A percentile compares a stretch with the other conserved stretches of the same genome.
These are phyloP conservation scores for Napeogenes inachia DNA, from an alignment of 2,888 invertebrate genomes.

Conservation along the genomic window DNA sequence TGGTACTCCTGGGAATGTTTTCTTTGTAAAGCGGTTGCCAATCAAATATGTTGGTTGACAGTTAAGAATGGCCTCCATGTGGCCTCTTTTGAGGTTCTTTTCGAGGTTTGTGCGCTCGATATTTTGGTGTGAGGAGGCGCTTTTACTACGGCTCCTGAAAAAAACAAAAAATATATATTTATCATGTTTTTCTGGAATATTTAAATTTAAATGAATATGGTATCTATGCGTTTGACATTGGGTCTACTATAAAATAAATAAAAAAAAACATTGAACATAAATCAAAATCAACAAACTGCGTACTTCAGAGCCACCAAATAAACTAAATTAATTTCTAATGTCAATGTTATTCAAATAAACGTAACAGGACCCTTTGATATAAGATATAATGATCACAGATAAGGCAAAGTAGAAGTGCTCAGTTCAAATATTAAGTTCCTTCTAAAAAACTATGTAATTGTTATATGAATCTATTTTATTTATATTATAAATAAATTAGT, in stretches of 20 bases:
- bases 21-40: conserved; percentile 54
- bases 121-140: conserved; percentile 33
- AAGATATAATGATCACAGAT: not conserved
- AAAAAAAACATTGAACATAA: not conserved
- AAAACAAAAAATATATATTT: conserved; percentile 9
- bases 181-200: no score
- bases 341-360: no score
- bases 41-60: conserved; percentile 50
- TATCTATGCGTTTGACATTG: no score
- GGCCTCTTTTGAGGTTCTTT: conserved; percentile 36
- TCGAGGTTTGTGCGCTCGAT: conserved; percentile 37
- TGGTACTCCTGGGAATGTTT: conserved; percentile 46
- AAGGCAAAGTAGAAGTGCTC: no score
- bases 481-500: no score
- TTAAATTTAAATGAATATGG: no score
- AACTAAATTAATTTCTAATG: not conserved
- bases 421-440: no score
- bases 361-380: conserved; percentile 2
- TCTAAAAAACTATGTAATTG: no score
- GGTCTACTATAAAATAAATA: not conserved
- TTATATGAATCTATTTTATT: no score
- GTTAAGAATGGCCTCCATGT: conserved; percentile 56
- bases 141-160: conserved; percentile 68
- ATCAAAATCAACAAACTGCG: not conserved
- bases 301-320: not conserved